Conservation (phyloP, 2,113 vertebrate species). For the Pteruthius melanotis region DNA sequence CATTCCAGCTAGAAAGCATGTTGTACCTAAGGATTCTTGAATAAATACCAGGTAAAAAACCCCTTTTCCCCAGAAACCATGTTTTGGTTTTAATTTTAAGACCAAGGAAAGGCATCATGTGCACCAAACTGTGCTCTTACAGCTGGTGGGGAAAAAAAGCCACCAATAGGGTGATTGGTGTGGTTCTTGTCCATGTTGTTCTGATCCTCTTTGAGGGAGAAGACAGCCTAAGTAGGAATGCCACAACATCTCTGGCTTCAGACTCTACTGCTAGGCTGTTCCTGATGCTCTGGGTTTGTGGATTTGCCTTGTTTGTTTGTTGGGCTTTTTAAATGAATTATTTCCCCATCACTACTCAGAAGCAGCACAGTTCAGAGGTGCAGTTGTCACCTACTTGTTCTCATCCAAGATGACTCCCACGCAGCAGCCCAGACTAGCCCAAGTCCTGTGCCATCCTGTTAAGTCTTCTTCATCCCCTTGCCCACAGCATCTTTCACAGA, state of each 20-base stretch:
- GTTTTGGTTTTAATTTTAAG: no score
- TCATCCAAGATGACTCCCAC: not conserved
- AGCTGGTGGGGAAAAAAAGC: not conserved
- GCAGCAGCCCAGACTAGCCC: not conserved
- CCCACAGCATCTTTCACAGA: not conserved
- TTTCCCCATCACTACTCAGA: not conserved
- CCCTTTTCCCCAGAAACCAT: no score
- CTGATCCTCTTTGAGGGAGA: not conserved
- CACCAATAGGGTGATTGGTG: not conserved
- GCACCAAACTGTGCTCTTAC: not conserved
- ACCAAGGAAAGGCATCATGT: no score
- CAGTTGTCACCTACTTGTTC: not conserved
- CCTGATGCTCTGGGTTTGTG: not conserved
- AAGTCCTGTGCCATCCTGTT: not conserved
- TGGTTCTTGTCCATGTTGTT: not conserved
- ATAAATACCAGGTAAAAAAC: no score
- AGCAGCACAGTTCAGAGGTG: not conserved
- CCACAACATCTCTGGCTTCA: not conserved
- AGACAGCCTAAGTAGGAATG: not conserved
- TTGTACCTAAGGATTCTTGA: no score
- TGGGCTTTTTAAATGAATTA: not conserved
- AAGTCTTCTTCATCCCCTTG: not conserved
- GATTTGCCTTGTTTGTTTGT: not conserved
- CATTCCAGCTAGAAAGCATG: no score
- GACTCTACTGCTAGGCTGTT: not conserved